These are phyloP conservation scores for Cassiopea andromeda DNA, from an alignment of 30 jellyfish, hydroid and myxozoan species.

Conservation along the genomic window DNA sequence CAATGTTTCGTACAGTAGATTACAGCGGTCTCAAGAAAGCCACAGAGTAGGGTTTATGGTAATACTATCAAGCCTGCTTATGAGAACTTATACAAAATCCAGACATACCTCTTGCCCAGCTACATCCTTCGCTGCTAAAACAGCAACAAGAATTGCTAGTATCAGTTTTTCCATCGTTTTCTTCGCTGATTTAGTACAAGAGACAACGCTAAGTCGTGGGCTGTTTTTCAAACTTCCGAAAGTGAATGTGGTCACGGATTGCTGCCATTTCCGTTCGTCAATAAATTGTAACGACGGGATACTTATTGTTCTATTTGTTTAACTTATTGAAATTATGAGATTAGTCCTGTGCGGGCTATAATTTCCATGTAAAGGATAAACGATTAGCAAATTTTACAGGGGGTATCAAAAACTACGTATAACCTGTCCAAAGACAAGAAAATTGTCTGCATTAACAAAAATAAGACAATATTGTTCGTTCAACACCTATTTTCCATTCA, in stretches of 20 bases:
- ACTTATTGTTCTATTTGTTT: conserved; percentile 9
- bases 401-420: too few species aligned
- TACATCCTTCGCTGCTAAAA: not conserved
- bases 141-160: not conserved
- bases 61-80: too few species aligned
- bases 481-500: too few species aligned
- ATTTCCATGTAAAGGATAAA: not conserved
- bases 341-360: not conserved
- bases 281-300: conserved; percentile 7
- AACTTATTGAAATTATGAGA: not conserved
- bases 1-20: not conserved
- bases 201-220: not conserved
- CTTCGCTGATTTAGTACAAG: not conserved
- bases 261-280: conserved; percentile 68
- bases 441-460: too few species aligned
- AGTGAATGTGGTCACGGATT: conserved; percentile 46
- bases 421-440: too few species aligned
- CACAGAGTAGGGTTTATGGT: not conserved
- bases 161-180: not conserved
- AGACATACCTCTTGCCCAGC: conserved; percentile 10
- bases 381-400: too few species aligned
- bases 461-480: too few species aligned
- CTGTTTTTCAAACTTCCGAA: conserved; percentile 7
- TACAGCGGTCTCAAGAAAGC: not conserved
- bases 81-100: not conserved